phyloP scores from a whole-genome alignment of 2,888 invertebrate genomes.

The Heliconius erato region DNA sequence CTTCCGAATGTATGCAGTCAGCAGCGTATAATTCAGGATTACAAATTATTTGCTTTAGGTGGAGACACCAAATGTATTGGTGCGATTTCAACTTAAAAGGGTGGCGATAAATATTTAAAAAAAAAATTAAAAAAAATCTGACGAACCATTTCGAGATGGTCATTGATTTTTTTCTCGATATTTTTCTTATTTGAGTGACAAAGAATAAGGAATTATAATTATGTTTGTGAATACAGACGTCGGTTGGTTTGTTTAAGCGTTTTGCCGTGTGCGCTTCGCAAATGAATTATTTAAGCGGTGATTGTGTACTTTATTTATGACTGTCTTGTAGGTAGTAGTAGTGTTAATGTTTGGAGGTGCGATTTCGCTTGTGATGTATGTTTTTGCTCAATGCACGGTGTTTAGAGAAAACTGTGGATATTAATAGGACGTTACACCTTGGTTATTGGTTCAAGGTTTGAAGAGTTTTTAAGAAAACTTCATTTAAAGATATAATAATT shows the following conservation, averaged over 20 bases:
- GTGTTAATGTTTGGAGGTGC: constrained; percentile 39
- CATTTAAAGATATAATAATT: too few species aligned
- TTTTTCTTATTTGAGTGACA: constrained; percentile 76
- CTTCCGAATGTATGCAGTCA: constrained; percentile 86
- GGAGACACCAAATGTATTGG: constrained; percentile 83
- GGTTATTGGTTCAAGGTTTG: too few species aligned
- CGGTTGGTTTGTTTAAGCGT: constrained; percentile 68
- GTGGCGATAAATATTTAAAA: constrained; percentile 78
- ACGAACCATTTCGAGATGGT: constrained; percentile 74
- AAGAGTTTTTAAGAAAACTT: too few species aligned
- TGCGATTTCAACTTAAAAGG: constrained; percentile 83
- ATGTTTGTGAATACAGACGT: constrained; percentile 70
- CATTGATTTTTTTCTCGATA: constrained; percentile 63
- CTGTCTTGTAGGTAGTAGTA: constrained; percentile 53
- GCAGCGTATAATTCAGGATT: constrained; percentile 85
- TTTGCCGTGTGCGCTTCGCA: constrained; percentile 66
- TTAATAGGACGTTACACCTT: neutral
- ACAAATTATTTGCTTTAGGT: constrained; percentile 86
- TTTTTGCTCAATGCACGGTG: neutral
- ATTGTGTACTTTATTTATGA: constrained; percentile 65
- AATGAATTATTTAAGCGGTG: constrained; percentile 76
- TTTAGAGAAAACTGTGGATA: neutral
- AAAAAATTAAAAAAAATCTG: constrained; percentile 68
- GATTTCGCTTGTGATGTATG: constrained; percentile 4
- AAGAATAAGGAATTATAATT: constrained; percentile 70